Conservation (phyloP, 53 echinoderm and acorn worm genomes). For the Echinarachnius parma region DNA sequence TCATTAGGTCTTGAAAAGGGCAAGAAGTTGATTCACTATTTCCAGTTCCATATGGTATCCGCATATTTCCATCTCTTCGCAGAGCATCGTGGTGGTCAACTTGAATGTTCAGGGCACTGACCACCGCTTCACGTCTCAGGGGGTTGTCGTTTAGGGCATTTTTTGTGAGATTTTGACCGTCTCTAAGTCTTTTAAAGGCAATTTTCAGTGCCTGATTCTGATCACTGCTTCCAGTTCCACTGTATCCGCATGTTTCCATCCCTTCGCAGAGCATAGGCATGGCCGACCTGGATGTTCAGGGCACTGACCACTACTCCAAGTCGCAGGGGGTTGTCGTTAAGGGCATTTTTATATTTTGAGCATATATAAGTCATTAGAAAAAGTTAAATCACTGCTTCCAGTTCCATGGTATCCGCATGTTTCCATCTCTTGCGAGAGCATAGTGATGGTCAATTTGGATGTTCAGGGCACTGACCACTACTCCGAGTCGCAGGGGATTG, state of each 20-base stretch:
- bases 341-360: too few species aligned
- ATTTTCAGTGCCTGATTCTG: too few species aligned
- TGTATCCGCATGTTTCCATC: slow-evolving; percentile 84
- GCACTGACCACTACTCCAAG: slow-evolving; percentile 53
- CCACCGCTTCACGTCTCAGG: too few species aligned
- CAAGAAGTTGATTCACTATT: too few species aligned
- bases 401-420: slow-evolving; percentile 91
- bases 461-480: slow-evolving; percentile 44
- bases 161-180: too few species aligned
- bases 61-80: slow-evolving; percentile 72
- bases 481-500: slow-evolving; percentile 49
- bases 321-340: slow-evolving; percentile 47
- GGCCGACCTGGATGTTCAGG: slow-evolving; percentile 56
- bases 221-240: slow-evolving; percentile 80
- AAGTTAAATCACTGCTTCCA: slow-evolving; percentile 85
- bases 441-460: slow-evolving; percentile 68
- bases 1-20: too few species aligned
- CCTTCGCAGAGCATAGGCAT: slow-evolving; percentile 59
- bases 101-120: too few species aligned
- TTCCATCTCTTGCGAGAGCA: slow-evolving; percentile 67
- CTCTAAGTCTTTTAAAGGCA: too few species aligned
- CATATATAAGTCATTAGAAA: too few species aligned
- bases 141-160: too few species aligned
- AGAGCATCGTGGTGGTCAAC: too few species aligned
- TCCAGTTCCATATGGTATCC: slow-evolving; percentile 93